These are phyloP conservation scores for Dromococcyx pavoninus DNA, from an alignment of 2,797 vertebrate species.

Conservation along the genomic window DNA sequence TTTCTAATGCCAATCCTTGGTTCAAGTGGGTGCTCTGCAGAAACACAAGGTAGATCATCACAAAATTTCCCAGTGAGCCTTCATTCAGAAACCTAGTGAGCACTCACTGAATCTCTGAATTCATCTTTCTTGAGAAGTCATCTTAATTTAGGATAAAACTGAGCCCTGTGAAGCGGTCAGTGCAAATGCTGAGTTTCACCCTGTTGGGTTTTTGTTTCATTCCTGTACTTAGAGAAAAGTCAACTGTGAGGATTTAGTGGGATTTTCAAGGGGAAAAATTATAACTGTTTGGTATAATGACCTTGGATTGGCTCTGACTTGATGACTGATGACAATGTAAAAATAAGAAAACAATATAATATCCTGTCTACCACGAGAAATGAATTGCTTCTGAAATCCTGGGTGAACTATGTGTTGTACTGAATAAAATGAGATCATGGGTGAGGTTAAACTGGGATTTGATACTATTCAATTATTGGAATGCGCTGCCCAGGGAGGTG, in stretches of 20 bases:
- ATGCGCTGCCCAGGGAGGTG: too few species aligned
- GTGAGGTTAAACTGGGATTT: background rate
- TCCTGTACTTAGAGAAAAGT: background rate
- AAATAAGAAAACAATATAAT: constrained; percentile 24
- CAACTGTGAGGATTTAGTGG: background rate
- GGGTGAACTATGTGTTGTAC: constrained; percentile 3
- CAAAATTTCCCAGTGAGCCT: background rate
- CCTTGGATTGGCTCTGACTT: constrained; percentile 10
- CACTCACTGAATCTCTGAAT: background rate
- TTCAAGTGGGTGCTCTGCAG: background rate
- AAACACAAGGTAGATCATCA: background rate
- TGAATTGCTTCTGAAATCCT: constrained; percentile 18
- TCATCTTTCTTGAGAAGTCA: background rate
- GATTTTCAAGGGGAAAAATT: background rate
- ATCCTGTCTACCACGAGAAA: background rate
- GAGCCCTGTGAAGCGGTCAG: background rate
- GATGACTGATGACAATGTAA: constrained; percentile 32
- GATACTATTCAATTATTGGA: background rate
- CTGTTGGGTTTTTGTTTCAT: background rate
- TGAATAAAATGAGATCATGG: background rate
- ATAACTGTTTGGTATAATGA: background rate
- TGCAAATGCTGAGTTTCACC: background rate
- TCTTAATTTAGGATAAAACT: background rate
- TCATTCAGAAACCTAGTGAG: background rate
- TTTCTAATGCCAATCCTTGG: background rate